These are phyloP conservation scores for Slavum lentiscoides DNA, from an alignment of 2,888 invertebrate species.

Conservation along the genomic window DNA sequence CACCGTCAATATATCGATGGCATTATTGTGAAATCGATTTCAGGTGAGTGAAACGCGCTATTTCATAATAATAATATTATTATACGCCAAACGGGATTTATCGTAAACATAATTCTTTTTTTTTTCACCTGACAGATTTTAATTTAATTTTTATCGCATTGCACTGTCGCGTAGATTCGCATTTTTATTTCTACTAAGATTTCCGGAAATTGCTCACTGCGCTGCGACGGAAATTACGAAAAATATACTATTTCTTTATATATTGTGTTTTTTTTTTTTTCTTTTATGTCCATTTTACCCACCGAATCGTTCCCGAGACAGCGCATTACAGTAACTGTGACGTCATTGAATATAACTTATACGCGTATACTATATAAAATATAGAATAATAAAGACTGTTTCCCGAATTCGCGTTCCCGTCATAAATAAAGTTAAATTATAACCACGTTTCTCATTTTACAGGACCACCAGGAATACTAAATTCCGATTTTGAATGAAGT, in stretches of 20 bases:
- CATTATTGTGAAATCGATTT: too few relatives aligned
- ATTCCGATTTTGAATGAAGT: constrained; percentile 37
- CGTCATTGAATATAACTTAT: neutral
- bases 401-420: constrained; percentile 14
- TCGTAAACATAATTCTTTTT: neutral
- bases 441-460: constrained; percentile 20
- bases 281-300: neutral
- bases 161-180: neutral
- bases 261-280: neutral
- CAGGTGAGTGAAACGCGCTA: too few relatives aligned
- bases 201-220: constrained; percentile 12
- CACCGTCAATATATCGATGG: too few relatives aligned
- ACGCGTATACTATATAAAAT: neutral
- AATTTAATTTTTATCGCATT: neutral
- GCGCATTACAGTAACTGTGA: neutral
- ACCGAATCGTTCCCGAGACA: neutral
- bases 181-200: constrained; percentile 15
- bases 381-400: neutral
- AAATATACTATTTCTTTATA: constrained; percentile 12
- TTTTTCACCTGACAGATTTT: neutral
- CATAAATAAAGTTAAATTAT: constrained; percentile 42
- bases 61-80: neutral
- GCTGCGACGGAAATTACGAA: constrained; percentile 14
- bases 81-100: neutral
- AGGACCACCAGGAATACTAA: constrained; percentile 29